Base-by-base conservation (phyloP, 2,888 invertebrate genomes). In the Athalia cordata region DNA sequence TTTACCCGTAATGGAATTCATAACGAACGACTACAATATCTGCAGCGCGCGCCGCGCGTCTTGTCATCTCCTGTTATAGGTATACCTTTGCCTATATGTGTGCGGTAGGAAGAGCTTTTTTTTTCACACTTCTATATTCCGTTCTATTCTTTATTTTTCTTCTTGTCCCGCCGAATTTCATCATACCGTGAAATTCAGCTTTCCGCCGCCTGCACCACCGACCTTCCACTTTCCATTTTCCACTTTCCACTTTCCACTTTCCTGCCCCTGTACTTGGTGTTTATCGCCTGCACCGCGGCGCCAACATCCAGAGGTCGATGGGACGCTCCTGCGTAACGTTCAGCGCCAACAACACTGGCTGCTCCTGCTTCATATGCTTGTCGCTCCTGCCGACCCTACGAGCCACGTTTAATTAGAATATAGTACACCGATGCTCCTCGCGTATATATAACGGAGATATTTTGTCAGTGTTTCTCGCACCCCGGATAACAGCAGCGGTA, bases 381-480 rank as follows among this genome's bases (percentile, higher is more conserved):
- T 15, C 9, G 29, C 62, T 50, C 49, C 75, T 49, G 61, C 49
- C 55, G 64, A 75, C 75, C 61, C 64, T 64, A 64, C 64, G 62
- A 75, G 62, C 50, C 62, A 64, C 75, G 52, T 75, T 75, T 75
- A 75, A 75, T 75, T 75, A 75, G 75, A 75, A 75, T 75, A 61
- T 75, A 75, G 62, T 75, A 75, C 52, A 50, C 75, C 75, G 64
- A 15, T 50, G 64, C 61, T 62, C 5, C 72, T 49, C 50, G 50
- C 62, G 45, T 15, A 15, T 49, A 45, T 62, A 62, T 11, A 61
- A 52, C 62, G 59, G 72, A 59, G 72, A 72, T 72, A 57, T 72
- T 72, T 72, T 72, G 72, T 47, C 59, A 47, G 72, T 59, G 59
- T 72, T 72, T 72, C 72, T 72, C 59, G 9, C 52, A 8, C 52